Evolutionary conservation across 2,113 vertebrate species (phyloP).

Genomic region (Loxodonta africana): DNA sequence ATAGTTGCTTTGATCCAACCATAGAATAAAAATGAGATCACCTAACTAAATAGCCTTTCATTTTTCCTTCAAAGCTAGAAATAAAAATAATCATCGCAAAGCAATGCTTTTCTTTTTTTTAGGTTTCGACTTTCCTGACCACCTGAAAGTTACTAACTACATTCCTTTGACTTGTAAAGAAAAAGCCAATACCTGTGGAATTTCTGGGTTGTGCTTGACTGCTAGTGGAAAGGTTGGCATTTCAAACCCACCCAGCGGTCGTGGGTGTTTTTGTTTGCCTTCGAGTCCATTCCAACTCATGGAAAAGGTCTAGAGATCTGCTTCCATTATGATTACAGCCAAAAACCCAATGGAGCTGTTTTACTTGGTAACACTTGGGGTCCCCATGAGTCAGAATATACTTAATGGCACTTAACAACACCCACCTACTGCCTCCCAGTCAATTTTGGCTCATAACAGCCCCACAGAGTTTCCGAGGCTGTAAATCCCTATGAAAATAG

Average conservation of each 20-base stretch:
- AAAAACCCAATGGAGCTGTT: neutral
- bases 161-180: conserved; percentile 55
- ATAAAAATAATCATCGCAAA: conserved; percentile 69
- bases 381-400: neutral
- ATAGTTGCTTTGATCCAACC: conserved; percentile 69
- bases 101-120: conserved; percentile 60
- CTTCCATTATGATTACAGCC: neutral
- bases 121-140: conserved; percentile 36
- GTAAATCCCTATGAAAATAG: too few relatives aligned
- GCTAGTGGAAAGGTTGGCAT: neutral
- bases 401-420: neutral
- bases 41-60: conserved; percentile 75
- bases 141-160: conserved; percentile 61
- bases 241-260: neutral
- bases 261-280: neutral
- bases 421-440: too few relatives aligned
- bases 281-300: neutral
- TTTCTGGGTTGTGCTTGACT: neutral
- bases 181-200: conserved; percentile 44
- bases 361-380: neutral
- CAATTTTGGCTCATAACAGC: too few relatives aligned
- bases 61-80: conserved; percentile 77
- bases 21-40: conserved; percentile 63
- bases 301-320: neutral
- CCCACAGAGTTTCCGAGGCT: too few relatives aligned